Percentiles rank a stretch among this genome's conserved stretches.
Conservation (phyloP, 2,113 vertebrate genomes). For the Chaetorhynchus papuensis region DNA sequence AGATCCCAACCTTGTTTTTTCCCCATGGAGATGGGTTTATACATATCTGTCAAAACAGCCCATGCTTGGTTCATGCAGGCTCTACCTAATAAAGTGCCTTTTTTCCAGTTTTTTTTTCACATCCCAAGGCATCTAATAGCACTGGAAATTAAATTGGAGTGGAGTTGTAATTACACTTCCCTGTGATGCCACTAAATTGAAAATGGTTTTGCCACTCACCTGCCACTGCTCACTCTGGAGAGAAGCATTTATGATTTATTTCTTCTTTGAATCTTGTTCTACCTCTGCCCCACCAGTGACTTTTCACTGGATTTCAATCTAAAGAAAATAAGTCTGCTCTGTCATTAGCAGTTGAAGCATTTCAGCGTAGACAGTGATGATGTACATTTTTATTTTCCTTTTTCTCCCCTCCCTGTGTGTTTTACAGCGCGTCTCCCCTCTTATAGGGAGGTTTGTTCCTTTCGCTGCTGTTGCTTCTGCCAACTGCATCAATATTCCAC, state of each 20-base stretch:
- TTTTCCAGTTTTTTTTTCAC: not conserved
- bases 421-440: constrained; percentile 86
- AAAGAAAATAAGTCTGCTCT: not conserved
- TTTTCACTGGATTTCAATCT: not conserved
- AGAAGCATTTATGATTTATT: not conserved
- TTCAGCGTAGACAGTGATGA: not conserved
- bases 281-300: not conserved
- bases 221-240: not conserved
- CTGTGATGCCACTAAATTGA: not conserved
- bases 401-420: not conserved
- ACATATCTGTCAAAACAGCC: not conserved
- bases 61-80: not conserved
- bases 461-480: constrained; percentile 98
- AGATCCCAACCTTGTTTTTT: not conserved
- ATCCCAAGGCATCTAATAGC: not conserved
- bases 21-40: not conserved
- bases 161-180: not conserved
- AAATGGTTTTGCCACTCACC: not conserved
- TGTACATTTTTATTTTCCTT: not conserved
- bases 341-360: not conserved
- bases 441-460: constrained; percentile 94
- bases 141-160: not conserved
- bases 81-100: not conserved
- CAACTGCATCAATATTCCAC: constrained; percentile 97
- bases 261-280: not conserved